Evolutionary conservation across 2,888 invertebrate species (phyloP).

Genomic region (Mantis religiosa): DNA sequence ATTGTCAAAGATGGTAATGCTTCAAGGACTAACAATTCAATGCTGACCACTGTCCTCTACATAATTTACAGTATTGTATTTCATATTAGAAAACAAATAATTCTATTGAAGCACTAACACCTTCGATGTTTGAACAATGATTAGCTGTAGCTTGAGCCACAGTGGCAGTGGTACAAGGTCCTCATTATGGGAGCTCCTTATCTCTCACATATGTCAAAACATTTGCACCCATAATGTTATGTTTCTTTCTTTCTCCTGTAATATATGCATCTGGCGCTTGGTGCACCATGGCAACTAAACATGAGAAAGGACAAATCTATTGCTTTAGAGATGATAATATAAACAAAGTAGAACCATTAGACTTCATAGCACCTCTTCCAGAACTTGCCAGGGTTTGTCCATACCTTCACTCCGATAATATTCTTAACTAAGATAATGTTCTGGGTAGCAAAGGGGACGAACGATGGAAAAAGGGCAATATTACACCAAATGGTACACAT

Average conservation of each 20-base stretch:
- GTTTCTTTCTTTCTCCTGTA: too few species aligned
- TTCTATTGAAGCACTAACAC: too few species aligned
- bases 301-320: not conserved
- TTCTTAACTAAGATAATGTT: conserved; percentile 28
- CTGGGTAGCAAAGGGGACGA: conserved; percentile 17
- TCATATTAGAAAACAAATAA: too few species aligned
- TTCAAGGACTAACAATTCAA: not conserved
- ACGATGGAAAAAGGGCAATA: conserved; percentile 27
- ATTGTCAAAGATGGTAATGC: not conserved
- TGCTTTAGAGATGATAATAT: not conserved
- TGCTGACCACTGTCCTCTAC: too few species aligned
- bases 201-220: too few species aligned
- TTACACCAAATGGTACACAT: conserved; percentile 31
- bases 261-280: too few species aligned
- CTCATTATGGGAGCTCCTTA: too few species aligned
- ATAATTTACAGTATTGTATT: too few species aligned
- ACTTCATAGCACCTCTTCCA: not conserved
- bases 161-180: not conserved
- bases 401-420: not conserved
- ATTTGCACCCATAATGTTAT: too few species aligned
- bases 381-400: not conserved
- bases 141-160: not conserved
- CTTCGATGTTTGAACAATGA: not conserved
- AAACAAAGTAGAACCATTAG: not conserved
- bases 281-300: not conserved